These are phyloP conservation scores for Pipistrellus pipistrellus DNA, from an alignment of 2,797 vertebrate genomes.

Conservation along the genomic window DNA sequence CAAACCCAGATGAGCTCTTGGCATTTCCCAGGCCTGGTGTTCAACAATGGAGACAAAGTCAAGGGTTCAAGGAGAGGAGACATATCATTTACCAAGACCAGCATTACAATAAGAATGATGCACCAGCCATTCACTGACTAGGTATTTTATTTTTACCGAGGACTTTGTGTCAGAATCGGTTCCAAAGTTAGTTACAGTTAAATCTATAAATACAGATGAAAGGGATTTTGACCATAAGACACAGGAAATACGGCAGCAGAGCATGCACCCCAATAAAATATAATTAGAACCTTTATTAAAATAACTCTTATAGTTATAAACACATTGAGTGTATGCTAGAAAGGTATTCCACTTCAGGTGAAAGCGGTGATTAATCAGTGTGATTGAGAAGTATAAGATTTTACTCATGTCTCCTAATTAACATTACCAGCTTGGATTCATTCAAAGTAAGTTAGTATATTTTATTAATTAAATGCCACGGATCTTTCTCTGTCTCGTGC, in stretches of 20 bases:
- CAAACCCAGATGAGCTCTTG: neutral
- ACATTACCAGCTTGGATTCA: conserved; percentile 57
- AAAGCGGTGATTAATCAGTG: conserved; percentile 24
- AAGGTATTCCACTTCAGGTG: neutral
- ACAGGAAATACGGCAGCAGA: neutral
- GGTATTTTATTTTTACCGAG: neutral
- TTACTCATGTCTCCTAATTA: conserved; percentile 57
- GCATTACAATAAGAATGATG: neutral
- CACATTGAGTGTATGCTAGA: neutral
- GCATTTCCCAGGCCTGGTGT: neutral
- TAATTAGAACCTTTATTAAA: conserved; percentile 1
- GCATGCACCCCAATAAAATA: neutral
- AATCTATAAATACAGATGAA: neutral
- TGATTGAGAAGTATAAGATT: conserved; percentile 57
- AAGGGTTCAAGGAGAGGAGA: neutral
- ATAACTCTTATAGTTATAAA: neutral
- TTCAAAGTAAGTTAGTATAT: conserved; percentile 67
- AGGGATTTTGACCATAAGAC: neutral
- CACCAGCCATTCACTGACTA: neutral
- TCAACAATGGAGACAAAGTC: neutral
- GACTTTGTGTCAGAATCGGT: neutral
- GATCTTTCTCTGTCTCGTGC: conserved; percentile 52
- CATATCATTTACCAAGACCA: neutral
- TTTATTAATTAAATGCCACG: conserved; percentile 65
- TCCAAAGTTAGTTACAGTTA: neutral